phyloP scores from a whole-genome alignment of 2,888 invertebrate species.

The Sminthurinus aureus region DNA sequence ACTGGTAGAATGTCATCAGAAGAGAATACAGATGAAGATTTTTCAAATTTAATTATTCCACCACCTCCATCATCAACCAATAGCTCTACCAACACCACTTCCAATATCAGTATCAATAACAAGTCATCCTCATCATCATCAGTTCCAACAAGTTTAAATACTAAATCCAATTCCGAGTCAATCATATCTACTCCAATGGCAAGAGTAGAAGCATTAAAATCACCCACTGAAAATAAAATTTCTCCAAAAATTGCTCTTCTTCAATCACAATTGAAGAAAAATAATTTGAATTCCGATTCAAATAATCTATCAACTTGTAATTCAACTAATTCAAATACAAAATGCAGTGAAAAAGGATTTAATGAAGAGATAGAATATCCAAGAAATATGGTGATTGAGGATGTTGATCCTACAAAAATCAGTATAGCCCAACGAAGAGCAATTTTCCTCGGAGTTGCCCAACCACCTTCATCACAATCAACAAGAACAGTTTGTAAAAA shows the following conservation, averaged over 20 bases:
- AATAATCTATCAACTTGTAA: background rate
- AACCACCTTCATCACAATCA: background rate
- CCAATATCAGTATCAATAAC: background rate
- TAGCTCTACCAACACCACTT: background rate
- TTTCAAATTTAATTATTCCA: slow-evolving; percentile 84
- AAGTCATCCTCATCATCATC: no score
- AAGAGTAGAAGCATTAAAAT: slow-evolving; percentile 45
- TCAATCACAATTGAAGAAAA: slow-evolving; percentile 61
- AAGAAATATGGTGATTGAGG: slow-evolving; percentile 13
- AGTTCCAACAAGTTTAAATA: background rate
- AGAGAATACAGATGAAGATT: slow-evolving; percentile 66
- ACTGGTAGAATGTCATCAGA: slow-evolving; percentile 10
- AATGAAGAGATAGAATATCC: slow-evolving; percentile 7
- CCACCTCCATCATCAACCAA: slow-evolving; percentile 69
- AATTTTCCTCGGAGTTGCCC: slow-evolving; percentile 46
- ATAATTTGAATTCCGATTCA: slow-evolving; percentile 10
- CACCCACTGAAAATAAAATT: slow-evolving; percentile 49
- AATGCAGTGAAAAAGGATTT: slow-evolving; percentile 26
- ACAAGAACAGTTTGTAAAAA: background rate
- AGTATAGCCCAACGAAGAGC: slow-evolving; percentile 46
- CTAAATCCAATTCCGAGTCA: background rate
- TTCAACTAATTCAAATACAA: slow-evolving; percentile 13
- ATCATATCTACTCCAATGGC: background rate
- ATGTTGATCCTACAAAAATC: slow-evolving; percentile 34
- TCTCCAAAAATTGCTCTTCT: slow-evolving; percentile 54